Evolutionary conservation across 2,113 vertebrate genomes (phyloP).

Genomic region (Malurus elegans): DNA sequence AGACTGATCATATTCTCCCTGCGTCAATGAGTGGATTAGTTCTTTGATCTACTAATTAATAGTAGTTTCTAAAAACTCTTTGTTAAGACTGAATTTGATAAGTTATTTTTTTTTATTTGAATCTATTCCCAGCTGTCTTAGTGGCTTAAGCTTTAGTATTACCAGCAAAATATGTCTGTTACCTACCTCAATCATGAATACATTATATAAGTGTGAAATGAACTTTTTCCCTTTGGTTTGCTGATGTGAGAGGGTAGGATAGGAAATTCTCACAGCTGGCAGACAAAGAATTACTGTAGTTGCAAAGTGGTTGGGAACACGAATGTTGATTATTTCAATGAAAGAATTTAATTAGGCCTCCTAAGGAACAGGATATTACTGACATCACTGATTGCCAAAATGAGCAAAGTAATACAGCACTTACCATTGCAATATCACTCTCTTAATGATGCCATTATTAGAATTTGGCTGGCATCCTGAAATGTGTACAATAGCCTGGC

Average conservation of each 20-base stretch:
- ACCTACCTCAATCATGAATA: constrained; percentile 45
- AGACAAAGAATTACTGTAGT: constrained; percentile 77
- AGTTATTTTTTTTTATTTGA: neutral
- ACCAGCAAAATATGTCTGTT: neutral
- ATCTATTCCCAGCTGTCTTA: neutral
- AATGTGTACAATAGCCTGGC: constrained; percentile 74
- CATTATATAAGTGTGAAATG: constrained; percentile 59
- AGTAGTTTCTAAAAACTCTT: neutral
- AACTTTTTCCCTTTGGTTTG: constrained; percentile 62
- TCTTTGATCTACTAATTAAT: constrained; percentile 2
- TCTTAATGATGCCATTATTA: constrained; percentile 74
- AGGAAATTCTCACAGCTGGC: constrained; percentile 79
- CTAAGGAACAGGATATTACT: constrained; percentile 76
- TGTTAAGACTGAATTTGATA: neutral
- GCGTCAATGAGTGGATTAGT: neutral
- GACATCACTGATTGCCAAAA: constrained; percentile 74
- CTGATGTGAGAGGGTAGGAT: constrained; percentile 69
- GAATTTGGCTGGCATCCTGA: constrained; percentile 74
- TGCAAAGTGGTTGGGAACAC: constrained; percentile 67
- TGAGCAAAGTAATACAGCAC: constrained; percentile 60
- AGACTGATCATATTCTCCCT: neutral
- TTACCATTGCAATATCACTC: constrained; percentile 69
- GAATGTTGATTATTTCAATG: constrained; percentile 78
- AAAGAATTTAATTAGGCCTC: constrained; percentile 77
- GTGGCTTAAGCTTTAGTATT: neutral